Evolutionary conservation across 2,888 invertebrate genomes (phyloP).

Genomic region (Pachydiplax longipennis): DNA sequence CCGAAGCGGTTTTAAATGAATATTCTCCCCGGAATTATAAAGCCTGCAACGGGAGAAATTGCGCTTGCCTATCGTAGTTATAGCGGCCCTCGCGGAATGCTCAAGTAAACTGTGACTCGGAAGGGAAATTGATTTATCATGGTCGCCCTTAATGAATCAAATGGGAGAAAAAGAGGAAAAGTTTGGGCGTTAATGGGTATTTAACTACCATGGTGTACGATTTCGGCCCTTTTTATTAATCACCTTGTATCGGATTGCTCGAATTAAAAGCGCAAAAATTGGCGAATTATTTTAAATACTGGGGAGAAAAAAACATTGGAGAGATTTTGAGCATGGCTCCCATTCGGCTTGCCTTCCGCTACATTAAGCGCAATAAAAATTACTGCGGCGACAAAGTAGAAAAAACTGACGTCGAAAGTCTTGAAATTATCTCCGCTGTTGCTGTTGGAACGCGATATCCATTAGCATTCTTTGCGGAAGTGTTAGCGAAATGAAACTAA

Average conservation of each 20-base stretch:
- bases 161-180: background rate
- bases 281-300: background rate
- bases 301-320: no score
- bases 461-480: no score
- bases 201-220: background rate
- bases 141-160: conserved; percentile 7
- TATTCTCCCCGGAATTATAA: background rate
- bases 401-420: no score
- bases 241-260: background rate
- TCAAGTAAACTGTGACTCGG: background rate
- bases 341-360: no score
- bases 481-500: no score
- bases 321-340: no score
- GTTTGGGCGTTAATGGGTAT: background rate
- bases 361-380: no score
- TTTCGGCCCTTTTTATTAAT: background rate
- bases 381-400: no score
- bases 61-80: background rate
- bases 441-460: no score
- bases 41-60: background rate
- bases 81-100: background rate
- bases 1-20: background rate
- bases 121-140: conserved; percentile 13
- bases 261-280: background rate
- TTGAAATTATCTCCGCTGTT: no score